These are phyloP conservation scores for Brachypalpus laphriformis DNA, from an alignment of 2,888 invertebrate species.

Conservation along the genomic window DNA sequence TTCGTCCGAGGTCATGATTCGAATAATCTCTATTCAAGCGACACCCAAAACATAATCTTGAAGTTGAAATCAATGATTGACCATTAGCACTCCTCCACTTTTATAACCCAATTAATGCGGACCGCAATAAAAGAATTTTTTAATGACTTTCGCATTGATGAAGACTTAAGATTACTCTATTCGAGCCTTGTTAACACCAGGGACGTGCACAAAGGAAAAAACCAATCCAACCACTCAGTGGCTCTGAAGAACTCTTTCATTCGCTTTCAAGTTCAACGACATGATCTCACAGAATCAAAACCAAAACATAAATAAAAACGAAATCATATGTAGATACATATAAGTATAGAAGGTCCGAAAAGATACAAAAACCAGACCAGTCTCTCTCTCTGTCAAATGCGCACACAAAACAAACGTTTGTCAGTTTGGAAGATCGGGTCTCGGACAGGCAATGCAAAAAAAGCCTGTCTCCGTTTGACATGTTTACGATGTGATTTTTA, in stretches of 20 bases:
- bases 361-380: conserved; percentile 13
- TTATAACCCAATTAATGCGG: conserved; percentile 39
- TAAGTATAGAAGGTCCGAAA: neutral
- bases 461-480: conserved; percentile 48
- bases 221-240: conserved; percentile 18
- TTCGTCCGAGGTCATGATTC: neutral
- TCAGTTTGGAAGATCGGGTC: conserved; percentile 5
- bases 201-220: neutral
- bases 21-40: neutral
- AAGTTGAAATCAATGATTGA: conserved; percentile 26
- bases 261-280: conserved; percentile 57
- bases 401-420: conserved; percentile 21
- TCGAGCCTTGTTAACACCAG: conserved; percentile 35
- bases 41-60: neutral
- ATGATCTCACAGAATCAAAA: conserved; percentile 39
- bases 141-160: conserved; percentile 34
- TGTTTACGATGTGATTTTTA: conserved; percentile 71
- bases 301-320: conserved; percentile 52
- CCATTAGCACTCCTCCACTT: conserved; percentile 52
- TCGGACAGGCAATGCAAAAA: neutral
- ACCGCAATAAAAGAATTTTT: conserved; percentile 29
- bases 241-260: conserved; percentile 9
- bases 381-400: conserved; percentile 36
- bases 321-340: conserved; percentile 11
- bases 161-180: conserved; percentile 21